Evolutionary conservation across 2,113 vertebrate species (phyloP).

Genomic region (Semnopithecus entellus): DNA sequence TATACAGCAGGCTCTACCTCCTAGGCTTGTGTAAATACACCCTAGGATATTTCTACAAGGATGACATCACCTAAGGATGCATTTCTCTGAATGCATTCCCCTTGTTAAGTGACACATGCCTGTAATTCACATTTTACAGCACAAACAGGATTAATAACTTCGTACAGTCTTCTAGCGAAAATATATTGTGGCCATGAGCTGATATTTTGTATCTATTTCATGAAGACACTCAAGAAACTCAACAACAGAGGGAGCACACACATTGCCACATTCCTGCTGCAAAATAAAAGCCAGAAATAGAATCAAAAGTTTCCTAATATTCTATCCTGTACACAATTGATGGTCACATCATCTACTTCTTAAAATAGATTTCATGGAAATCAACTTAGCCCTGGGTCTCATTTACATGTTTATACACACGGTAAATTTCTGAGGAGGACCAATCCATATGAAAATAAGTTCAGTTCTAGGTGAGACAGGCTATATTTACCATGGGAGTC

Average conservation of each 20-base stretch:
- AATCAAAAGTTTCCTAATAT: background rate
- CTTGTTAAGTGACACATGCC: background rate
- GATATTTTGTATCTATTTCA: background rate
- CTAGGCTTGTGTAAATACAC: no score
- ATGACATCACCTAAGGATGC: no score
- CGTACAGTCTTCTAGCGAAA: background rate
- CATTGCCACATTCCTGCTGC: background rate
- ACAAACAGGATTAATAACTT: background rate
- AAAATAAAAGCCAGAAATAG: background rate
- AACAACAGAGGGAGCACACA: background rate
- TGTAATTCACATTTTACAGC: background rate
- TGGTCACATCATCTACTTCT: background rate
- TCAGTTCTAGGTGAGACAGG: background rate
- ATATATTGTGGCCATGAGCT: background rate
- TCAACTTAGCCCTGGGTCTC: background rate
- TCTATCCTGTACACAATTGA: background rate
- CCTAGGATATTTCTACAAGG: no score
- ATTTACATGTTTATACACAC: background rate
- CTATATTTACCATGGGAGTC: fast-evolving
- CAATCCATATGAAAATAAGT: background rate
- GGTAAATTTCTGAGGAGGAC: background rate
- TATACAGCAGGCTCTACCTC: no score
- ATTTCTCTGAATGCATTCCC: no score
- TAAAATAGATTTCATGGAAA: background rate
- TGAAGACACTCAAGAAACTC: background rate